These are phyloP conservation scores for Metopia argyrocephala DNA, from an alignment of 2,888 invertebrate species.

Conservation along the genomic window DNA sequence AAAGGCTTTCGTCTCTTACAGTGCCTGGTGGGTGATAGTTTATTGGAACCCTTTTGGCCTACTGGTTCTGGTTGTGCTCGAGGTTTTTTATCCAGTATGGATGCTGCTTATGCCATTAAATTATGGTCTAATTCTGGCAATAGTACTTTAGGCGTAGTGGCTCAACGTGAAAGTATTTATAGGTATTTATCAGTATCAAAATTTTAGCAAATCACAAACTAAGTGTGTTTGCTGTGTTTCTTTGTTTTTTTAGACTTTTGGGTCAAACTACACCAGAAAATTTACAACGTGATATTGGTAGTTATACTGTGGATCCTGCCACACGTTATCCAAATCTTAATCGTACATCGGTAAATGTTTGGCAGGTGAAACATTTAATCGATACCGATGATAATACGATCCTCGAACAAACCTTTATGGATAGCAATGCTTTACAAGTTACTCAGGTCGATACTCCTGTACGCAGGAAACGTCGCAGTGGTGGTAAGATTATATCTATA, in stretches of 20 bases:
- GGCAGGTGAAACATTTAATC: constrained; percentile 85
- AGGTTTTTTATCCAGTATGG: constrained; percentile 96
- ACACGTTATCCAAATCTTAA: constrained; percentile 93
- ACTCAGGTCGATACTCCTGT: constrained; percentile 83
- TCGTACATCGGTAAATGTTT: constrained; percentile 85
- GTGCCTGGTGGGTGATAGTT: constrained; percentile 96
- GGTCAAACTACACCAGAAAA: constrained; percentile 99
- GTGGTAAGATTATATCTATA: constrained; percentile 68
- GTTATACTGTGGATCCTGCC: constrained; percentile 91
- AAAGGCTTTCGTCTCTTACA: constrained; percentile 90
- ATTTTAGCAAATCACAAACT: not conserved
- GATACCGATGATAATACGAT: constrained; percentile 85
- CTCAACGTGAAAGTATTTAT: constrained; percentile 97
- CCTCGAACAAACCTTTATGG: constrained; percentile 80
- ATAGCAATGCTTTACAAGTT: constrained; percentile 80
- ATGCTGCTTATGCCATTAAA: constrained; percentile 96
- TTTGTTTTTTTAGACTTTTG: constrained; percentile 76
- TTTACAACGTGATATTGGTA: constrained; percentile 91
- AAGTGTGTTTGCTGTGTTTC: not conserved
- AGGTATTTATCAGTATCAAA: constrained; percentile 79
- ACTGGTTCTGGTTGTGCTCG: constrained; percentile 99
- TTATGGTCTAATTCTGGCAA: constrained; percentile 86
- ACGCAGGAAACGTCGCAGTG: constrained; percentile 77
- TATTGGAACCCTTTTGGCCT: constrained; percentile 99
- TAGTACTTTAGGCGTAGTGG: constrained; percentile 86